A percentile compares a stretch with the other conserved stretches of the same genome.
Evolutionary conservation across 37 sponge, comb jelly and placozoan genomes (phyloP).

Genomic region (Chondrilla cf. caribensis): DNA sequence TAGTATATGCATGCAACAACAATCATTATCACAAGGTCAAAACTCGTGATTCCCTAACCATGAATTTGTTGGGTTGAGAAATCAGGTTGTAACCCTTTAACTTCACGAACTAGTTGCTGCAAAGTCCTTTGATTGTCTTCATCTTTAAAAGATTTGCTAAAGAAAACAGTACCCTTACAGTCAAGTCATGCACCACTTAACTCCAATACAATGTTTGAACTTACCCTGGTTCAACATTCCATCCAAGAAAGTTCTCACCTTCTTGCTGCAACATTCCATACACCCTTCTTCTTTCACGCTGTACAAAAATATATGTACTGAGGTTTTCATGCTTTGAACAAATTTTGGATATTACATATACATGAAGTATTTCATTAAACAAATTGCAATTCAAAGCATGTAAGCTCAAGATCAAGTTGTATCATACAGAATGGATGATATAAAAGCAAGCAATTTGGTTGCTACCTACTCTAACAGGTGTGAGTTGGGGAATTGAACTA

Average conservation of each 20-base stretch:
- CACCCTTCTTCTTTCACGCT: constrained; percentile 1
- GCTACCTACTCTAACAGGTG: too few species aligned
- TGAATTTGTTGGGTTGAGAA: background rate
- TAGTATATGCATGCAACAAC: background rate
- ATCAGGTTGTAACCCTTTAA: background rate
- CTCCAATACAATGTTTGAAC: background rate
- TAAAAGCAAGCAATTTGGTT: too few species aligned
- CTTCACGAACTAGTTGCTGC: background rate
- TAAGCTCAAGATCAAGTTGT: too few species aligned
- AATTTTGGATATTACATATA: too few species aligned
- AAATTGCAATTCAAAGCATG: too few species aligned
- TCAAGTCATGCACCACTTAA: too few species aligned
- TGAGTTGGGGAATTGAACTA: too few species aligned
- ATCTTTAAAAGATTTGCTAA: background rate
- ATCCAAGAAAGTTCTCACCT: background rate
- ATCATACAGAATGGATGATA: too few species aligned
- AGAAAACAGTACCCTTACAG: background rate
- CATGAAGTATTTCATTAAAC: too few species aligned
- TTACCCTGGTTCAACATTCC: background rate
- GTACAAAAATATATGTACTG: background rate
- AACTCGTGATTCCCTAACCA: background rate
- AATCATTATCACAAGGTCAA: too few species aligned
- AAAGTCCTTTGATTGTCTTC: background rate
- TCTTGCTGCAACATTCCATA: background rate
- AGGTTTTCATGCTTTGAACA: too few species aligned